These are phyloP conservation scores for Amphipoea lucens DNA, from an alignment of 2,888 invertebrate species.

Conservation along the genomic window DNA sequence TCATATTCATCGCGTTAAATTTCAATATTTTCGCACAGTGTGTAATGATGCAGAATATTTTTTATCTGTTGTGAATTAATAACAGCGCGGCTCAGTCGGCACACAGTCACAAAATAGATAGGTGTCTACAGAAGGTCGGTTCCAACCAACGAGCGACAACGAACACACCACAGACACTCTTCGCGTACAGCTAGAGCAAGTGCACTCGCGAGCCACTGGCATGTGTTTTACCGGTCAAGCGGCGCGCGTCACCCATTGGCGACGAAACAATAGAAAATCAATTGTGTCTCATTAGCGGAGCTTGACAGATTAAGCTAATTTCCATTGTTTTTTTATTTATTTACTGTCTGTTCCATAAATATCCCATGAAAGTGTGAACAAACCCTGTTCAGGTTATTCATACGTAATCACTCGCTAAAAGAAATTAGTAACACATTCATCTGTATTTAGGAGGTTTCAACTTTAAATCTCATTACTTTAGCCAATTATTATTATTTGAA, in stretches of 20 bases:
- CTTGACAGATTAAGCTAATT: no score
- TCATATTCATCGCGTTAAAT: constrained; percentile 46
- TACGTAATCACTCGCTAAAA: not conserved
- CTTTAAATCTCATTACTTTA: not conserved
- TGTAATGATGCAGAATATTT: constrained; percentile 52
- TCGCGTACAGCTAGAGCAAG: not conserved
- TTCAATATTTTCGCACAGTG: constrained; percentile 43
- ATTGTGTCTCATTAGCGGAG: no score
- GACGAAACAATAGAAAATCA: no score
- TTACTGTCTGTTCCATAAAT: not conserved
- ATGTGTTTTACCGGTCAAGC: not conserved
- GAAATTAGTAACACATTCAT: not conserved
- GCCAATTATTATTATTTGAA: not conserved
- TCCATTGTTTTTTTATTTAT: no score
- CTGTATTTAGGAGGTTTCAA: not conserved
- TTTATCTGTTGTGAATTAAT: constrained; percentile 58
- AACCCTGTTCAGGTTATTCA: not conserved
- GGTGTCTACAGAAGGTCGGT: not conserved
- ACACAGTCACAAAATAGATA: not conserved
- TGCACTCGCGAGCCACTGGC: not conserved
- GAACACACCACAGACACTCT: not conserved
- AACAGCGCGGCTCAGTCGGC: constrained; percentile 30
- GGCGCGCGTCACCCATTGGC: no score
- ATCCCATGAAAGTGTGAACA: not conserved
- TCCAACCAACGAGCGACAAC: not conserved